A percentile compares a stretch with the other conserved stretches of the same genome.
Conservation (phyloP, 2,113 vertebrate species). For the Epinephelus cyanopodus region DNA sequence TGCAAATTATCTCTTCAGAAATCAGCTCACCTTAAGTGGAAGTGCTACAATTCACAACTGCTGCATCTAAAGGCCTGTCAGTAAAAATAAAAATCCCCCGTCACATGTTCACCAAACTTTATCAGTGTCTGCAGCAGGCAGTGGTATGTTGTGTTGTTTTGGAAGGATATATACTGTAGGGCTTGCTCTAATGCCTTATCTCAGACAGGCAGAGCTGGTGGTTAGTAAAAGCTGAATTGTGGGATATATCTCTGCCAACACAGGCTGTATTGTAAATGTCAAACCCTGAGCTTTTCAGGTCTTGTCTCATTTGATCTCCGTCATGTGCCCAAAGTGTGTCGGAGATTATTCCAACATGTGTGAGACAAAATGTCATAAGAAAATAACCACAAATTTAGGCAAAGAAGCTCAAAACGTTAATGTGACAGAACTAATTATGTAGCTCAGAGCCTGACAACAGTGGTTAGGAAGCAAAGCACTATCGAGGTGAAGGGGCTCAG, state of each 20-base stretch:
- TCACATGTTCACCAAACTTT: background rate
- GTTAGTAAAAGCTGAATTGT: constrained; percentile 10
- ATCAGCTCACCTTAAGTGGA: background rate
- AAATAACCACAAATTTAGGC: background rate
- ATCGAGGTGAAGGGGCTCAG: background rate
- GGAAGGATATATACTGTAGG: background rate
- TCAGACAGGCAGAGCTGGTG: constrained; percentile 41
- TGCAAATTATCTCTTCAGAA: background rate
- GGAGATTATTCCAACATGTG: background rate
- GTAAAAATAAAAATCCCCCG: background rate
- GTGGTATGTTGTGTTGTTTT: constrained; percentile 20
- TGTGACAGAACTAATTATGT: background rate
- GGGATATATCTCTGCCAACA: constrained; percentile 20
- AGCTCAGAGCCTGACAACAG: background rate
- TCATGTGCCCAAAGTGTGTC: constrained; percentile 22
- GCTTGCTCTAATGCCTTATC: constrained; percentile 45
- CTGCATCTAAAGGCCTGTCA: background rate
- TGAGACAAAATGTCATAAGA: background rate
- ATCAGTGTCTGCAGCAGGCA: constrained; percentile 34
- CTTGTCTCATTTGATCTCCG: constrained; percentile 34
- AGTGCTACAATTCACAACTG: background rate
- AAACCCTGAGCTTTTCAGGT: constrained; percentile 24
- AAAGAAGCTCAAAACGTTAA: background rate
- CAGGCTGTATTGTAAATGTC: constrained; percentile 43
- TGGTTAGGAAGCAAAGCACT: background rate